phyloP scores from a whole-genome alignment of 1,140 invertebrate species.

The Agrilus planipennis region DNA sequence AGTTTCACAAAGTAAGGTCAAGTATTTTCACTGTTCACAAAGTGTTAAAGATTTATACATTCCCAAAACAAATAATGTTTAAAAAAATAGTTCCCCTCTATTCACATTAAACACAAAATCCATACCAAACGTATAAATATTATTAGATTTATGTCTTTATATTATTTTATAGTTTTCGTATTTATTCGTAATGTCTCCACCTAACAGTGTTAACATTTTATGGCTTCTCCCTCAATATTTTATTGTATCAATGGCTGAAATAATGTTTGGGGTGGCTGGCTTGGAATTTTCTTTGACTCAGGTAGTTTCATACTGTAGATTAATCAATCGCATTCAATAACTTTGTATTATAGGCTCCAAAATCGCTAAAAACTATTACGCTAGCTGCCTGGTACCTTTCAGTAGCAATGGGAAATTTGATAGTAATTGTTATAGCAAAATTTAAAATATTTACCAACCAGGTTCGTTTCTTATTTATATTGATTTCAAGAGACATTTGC shows the following conservation, averaged over 20 bases:
- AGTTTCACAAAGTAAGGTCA: no score
- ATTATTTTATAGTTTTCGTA: conserved; percentile 23
- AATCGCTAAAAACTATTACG: conserved; percentile 64
- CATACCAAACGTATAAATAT: not conserved
- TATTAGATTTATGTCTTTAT: not conserved
- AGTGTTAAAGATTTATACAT: not conserved
- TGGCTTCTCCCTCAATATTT: conserved; percentile 83
- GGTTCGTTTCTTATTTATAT: conserved; percentile 36
- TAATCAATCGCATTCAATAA: not conserved
- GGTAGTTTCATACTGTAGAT: conserved; percentile 12
- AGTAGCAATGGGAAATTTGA: conserved; percentile 66
- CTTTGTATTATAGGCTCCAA: conserved; percentile 12
- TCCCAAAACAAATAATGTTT: not conserved
- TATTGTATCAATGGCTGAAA: conserved; percentile 62
- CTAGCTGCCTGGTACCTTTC: conserved; percentile 70
- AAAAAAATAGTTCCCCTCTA: not conserved
- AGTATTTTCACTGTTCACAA: not conserved
- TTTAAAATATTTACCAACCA: conserved; percentile 51
- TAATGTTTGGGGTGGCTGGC: conserved; percentile 65
- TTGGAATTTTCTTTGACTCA: conserved; percentile 57
- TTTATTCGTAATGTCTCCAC: conserved; percentile 41
- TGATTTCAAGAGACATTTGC: no score
- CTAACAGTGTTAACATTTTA: conserved; percentile 66
- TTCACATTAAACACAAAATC: not conserved
- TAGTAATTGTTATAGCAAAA: conserved; percentile 66